Percentiles rank a stretch among this genome's conserved stretches.
Conservation (phyloP, 2,888 invertebrate species). For the Drosophila lacicola region DNA sequence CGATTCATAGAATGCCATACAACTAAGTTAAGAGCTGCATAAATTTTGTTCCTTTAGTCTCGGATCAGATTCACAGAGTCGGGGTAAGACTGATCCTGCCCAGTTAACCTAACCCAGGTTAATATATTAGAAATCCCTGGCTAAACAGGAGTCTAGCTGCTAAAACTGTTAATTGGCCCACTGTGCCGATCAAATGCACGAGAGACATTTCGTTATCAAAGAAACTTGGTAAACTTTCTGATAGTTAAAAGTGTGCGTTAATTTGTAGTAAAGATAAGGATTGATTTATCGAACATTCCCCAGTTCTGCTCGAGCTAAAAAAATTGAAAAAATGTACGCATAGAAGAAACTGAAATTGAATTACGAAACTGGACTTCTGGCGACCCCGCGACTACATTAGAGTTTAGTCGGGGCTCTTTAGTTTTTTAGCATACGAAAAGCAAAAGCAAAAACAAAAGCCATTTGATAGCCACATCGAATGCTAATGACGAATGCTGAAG, state of each 20-base stretch:
- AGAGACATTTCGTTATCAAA: constrained; percentile 1
- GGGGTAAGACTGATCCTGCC: too few relatives aligned
- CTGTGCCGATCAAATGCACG: too few relatives aligned
- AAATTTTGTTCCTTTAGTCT: too few relatives aligned
- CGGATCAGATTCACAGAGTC: too few relatives aligned
- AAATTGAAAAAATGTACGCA: neutral
- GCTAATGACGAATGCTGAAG: constrained; percentile 22
- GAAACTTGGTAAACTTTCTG: neutral
- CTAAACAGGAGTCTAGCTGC: too few relatives aligned
- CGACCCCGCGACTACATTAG: constrained; percentile 12
- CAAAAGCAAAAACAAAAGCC: neutral
- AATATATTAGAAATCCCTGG: too few relatives aligned
- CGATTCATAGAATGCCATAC: too few relatives aligned
- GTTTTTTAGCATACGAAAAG: neutral
- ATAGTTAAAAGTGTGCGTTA: neutral
- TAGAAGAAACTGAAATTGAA: constrained; percentile 13
- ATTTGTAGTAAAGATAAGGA: neutral
- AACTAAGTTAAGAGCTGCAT: too few relatives aligned
- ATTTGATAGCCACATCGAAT: constrained; percentile 22
- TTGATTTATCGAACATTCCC: neutral
- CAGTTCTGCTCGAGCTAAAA: neutral
- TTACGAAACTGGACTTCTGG: neutral
- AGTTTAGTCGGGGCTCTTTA: constrained; percentile 11
- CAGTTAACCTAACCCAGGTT: too few relatives aligned
- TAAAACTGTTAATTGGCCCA: neutral